These are phyloP conservation scores for Styela clava DNA, from an alignment of 23 tunicate genomes.

Conservation along the genomic window DNA sequence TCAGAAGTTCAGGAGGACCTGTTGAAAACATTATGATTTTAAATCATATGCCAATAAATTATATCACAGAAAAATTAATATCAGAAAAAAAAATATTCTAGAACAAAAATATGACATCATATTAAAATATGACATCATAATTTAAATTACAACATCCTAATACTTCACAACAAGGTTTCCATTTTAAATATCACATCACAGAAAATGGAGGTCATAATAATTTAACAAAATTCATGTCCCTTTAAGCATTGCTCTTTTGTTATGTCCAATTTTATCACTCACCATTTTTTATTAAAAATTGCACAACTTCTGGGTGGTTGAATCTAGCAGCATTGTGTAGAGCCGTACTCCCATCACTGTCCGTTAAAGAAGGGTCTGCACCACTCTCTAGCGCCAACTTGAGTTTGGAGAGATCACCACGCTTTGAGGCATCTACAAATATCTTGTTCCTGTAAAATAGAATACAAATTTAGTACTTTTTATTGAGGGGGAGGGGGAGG, in stretches of 20 bases:
- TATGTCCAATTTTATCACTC: too few species aligned
- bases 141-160: too few species aligned
- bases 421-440: constrained; percentile 59
- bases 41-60: neutral
- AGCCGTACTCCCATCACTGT: constrained; percentile 62
- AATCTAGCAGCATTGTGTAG: constrained; percentile 76
- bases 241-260: too few species aligned
- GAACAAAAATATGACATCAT: neutral
- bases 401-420: constrained; percentile 56
- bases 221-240: too few species aligned
- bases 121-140: neutral
- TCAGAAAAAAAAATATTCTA: neutral
- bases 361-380: constrained; percentile 38
- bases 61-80: neutral
- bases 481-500: neutral
- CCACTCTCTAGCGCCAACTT: constrained; percentile 41
- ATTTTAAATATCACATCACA: too few species aligned
- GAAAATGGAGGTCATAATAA: too few species aligned
- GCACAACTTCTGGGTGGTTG: constrained; percentile 35
- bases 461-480: neutral
- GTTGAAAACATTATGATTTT: too few species aligned
- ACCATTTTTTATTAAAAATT: constrained; percentile 41
- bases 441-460: constrained; percentile 37
- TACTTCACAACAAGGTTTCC: too few species aligned
- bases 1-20: constrained; percentile 35